Conservation (phyloP, 2,888 invertebrate species). For the Epistrophe eligans region DNA sequence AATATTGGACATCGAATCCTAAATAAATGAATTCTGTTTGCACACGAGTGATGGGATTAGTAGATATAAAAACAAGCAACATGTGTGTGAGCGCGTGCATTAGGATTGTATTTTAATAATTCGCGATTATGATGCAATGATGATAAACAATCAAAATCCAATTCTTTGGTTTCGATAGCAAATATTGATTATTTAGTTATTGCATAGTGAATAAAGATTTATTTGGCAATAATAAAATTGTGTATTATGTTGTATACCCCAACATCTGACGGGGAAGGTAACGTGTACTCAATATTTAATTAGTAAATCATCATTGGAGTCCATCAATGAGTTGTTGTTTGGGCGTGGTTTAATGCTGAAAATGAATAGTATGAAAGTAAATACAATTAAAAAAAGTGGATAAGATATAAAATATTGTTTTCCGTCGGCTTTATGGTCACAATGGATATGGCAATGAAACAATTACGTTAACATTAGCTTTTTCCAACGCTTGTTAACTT, state of each 20-base stretch:
- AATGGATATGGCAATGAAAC: too few relatives aligned
- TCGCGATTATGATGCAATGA: conserved; percentile 31
- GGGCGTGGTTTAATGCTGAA: not conserved
- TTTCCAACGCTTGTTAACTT: too few relatives aligned
- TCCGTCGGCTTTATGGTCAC: too few relatives aligned
- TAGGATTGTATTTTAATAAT: conserved; percentile 65
- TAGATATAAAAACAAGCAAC: conserved; percentile 30
- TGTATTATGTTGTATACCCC: conserved; percentile 10
- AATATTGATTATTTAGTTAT: conserved; percentile 63
- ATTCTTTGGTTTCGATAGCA: conserved; percentile 48
- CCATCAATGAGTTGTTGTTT: not conserved
- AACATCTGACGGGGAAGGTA: not conserved
- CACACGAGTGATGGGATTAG: conserved; percentile 21
- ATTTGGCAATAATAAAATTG: conserved; percentile 56
- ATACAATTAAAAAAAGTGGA: too few relatives aligned
- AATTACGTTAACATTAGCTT: too few relatives aligned
- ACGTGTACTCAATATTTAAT: conserved; percentile 46
- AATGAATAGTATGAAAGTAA: too few relatives aligned
- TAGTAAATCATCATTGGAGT: conserved; percentile 49
- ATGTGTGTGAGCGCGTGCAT: conserved; percentile 46
- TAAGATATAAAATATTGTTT: too few relatives aligned
- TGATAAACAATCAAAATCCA: conserved; percentile 61
- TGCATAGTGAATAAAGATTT: conserved; percentile 30
- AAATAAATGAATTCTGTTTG: conserved; percentile 42
- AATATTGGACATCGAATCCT: conserved; percentile 29